Evolutionary conservation across 2,113 vertebrate genomes (phyloP).

Genomic region (Pelodiscus sinensis): DNA sequence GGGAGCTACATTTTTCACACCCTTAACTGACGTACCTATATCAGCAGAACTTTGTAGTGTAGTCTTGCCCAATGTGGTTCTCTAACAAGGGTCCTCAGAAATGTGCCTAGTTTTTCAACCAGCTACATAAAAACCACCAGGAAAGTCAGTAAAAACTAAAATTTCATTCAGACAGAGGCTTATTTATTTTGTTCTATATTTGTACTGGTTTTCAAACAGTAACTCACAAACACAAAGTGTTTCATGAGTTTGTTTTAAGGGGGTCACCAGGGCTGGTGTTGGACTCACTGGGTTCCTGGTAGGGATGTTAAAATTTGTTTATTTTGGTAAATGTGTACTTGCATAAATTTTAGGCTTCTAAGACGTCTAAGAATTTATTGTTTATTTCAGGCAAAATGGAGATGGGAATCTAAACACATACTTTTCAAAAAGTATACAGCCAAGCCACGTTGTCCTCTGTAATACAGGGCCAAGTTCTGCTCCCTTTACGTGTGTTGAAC

Average conservation of each 20-base stretch:
- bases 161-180: background rate
- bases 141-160: too few species aligned
- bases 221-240: background rate
- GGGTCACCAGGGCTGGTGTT: too few species aligned
- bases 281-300: too few species aligned
- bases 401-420: background rate
- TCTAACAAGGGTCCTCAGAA: too few species aligned
- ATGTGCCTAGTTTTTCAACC: too few species aligned
- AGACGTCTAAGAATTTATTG: background rate
- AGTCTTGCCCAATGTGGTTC: background rate
- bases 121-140: too few species aligned
- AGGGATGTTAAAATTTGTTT: too few species aligned
- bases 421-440: background rate
- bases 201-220: background rate
- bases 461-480: background rate
- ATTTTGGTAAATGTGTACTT: too few species aligned
- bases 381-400: background rate
- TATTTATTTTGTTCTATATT: background rate
- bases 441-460: background rate
- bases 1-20: background rate
- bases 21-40: background rate
- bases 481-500: background rate
- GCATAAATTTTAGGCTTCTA: background rate
- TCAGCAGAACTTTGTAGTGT: background rate
- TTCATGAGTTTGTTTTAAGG: background rate